Evolutionary conservation across 2,888 invertebrate genomes (phyloP).

Genomic region (Autographa gamma): DNA sequence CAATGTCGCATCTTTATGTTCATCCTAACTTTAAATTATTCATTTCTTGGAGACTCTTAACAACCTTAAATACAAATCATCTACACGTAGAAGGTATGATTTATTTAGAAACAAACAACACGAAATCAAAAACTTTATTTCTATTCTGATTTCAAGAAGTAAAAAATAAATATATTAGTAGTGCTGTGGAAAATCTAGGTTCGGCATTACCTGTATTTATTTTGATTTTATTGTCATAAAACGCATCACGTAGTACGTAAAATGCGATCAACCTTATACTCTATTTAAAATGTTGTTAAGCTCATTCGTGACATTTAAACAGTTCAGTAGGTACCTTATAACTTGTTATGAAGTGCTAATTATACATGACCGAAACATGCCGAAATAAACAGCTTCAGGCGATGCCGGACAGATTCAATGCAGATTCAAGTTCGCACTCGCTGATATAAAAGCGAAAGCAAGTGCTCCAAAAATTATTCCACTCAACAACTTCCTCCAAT

Average conservation of each 20-base stretch:
- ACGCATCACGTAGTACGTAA: neutral
- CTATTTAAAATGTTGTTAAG: neutral
- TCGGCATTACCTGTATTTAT: no score
- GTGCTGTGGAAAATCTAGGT: no score
- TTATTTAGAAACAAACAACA: no score
- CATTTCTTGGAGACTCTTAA: no score
- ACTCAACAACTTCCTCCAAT: constrained; percentile 73
- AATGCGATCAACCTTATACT: neutral
- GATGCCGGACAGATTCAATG: constrained; percentile 60
- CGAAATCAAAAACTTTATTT: no score
- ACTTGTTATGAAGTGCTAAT: constrained; percentile 19
- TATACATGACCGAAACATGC: constrained; percentile 33
- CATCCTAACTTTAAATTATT: no score
- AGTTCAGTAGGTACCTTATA: constrained; percentile 15
- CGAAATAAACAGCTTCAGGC: constrained; percentile 54
- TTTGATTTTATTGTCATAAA: no score
- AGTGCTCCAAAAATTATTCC: constrained; percentile 78
- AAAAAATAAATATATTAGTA: no score
- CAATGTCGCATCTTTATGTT: no score
- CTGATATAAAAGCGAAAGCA: constrained; percentile 81
- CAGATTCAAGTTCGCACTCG: constrained; percentile 74
- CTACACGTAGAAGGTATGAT: no score
- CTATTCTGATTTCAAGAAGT: no score
- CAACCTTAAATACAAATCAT: no score
- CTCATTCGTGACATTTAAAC: neutral